Evolutionary conservation across 1,140 invertebrate genomes (phyloP).

Genomic region (Pemphigus obesinymphae): DNA sequence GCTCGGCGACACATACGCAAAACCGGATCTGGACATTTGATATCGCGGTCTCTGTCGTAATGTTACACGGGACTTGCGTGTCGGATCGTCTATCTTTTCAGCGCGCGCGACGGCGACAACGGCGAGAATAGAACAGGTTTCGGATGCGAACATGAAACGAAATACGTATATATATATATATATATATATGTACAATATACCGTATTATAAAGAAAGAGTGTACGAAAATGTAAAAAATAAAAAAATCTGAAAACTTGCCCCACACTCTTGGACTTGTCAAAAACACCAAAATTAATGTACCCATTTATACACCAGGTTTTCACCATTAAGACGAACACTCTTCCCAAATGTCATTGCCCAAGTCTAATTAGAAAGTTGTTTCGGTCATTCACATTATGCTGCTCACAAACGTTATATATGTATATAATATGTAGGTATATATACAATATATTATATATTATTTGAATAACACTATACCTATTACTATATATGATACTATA

Average conservation of each 20-base stretch:
- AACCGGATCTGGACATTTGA: slow-evolving; percentile 38
- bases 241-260: background rate
- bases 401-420: background rate
- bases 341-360: slow-evolving; percentile 32
- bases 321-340: background rate
- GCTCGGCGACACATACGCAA: background rate
- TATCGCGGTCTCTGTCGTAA: background rate
- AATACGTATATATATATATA: background rate
- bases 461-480: too few species aligned
- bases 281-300: slow-evolving; percentile 31
- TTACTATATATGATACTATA: too few species aligned
- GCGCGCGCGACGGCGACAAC: too few species aligned
- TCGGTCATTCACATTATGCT: background rate
- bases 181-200: background rate
- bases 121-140: slow-evolving; percentile 5
- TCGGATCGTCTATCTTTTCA: slow-evolving; percentile 23
- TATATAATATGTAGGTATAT: background rate
- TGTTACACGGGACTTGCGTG: slow-evolving; percentile 17
- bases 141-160: background rate
- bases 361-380: slow-evolving; percentile 42
- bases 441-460: too few species aligned
- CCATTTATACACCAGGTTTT: background rate
- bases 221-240: background rate
- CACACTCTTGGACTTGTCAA: slow-evolving; percentile 13
- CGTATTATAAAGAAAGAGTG: background rate